Conservation (phyloP, 2,797 vertebrate genomes). For the Parauchenoglanis punctatus region DNA sequence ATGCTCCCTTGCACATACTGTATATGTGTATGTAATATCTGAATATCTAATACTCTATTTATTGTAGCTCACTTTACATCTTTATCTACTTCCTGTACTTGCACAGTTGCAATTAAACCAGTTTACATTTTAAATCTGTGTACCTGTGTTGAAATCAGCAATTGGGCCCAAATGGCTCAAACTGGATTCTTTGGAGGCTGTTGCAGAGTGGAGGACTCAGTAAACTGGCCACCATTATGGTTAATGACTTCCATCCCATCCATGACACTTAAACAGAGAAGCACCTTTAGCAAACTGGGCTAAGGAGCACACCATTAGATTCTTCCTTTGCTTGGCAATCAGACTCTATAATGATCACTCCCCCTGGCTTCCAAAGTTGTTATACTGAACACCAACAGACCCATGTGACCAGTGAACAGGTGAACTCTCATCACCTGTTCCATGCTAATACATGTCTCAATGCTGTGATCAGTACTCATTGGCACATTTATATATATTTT, state of each 20-base stretch:
- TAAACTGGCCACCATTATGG: background rate
- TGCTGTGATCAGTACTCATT: background rate
- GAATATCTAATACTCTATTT: background rate
- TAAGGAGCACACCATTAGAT: background rate
- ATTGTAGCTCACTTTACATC: background rate
- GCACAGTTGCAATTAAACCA: background rate
- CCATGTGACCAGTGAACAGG: background rate
- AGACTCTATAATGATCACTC: background rate
- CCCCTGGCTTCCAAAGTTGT: background rate
- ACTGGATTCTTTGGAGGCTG: background rate
- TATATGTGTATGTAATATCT: background rate
- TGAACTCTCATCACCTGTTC: background rate
- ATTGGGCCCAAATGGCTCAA: background rate
- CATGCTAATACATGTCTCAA: background rate
- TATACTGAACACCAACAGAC: slow-evolving; percentile 5
- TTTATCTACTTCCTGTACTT: background rate
- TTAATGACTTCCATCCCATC: background rate
- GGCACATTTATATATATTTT: background rate
- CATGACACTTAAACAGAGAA: slow-evolving; percentile 5
- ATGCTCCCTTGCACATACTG: background rate
- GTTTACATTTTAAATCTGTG: background rate
- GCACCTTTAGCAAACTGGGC: background rate
- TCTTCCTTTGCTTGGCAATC: background rate
- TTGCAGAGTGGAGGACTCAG: background rate
- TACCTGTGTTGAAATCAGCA: background rate